These are phyloP conservation scores for Cheilosia variabilis DNA, from an alignment of 2,888 invertebrate species.

Conservation along the genomic window DNA sequence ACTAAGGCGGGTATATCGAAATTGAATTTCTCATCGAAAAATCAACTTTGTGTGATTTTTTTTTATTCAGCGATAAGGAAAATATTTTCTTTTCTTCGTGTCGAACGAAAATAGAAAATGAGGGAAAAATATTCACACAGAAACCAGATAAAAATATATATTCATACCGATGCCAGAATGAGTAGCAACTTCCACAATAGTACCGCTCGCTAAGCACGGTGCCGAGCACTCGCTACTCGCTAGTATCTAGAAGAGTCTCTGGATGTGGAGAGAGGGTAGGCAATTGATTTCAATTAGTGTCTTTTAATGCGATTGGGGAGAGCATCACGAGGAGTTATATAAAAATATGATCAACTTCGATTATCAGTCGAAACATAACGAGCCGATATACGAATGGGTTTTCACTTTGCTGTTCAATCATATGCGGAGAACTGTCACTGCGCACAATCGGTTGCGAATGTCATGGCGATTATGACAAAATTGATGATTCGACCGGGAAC, in stretches of 20 bases:
- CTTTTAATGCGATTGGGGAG: slow-evolving; percentile 41
- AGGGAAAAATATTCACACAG: slow-evolving; percentile 62
- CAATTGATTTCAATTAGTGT: slow-evolving; percentile 68
- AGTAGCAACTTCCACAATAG: slow-evolving; percentile 37
- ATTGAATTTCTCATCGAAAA: slow-evolving; percentile 49
- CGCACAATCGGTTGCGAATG: slow-evolving; percentile 28
- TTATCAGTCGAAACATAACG: not conserved
- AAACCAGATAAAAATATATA: slow-evolving; percentile 53
- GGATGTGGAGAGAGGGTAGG: not conserved
- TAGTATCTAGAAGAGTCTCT: not conserved
- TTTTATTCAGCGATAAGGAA: slow-evolving; percentile 61
- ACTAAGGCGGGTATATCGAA: slow-evolving; percentile 48
- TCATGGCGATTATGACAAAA: slow-evolving; percentile 26
- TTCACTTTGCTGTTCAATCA: not conserved
- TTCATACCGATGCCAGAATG: slow-evolving; percentile 42
- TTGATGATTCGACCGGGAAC: not conserved
- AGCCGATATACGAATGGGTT: too few species aligned
- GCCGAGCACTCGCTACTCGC: slow-evolving; percentile 7
- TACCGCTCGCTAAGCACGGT: not conserved
- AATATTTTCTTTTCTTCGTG: slow-evolving; percentile 15
- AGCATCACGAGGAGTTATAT: slow-evolving; percentile 16
- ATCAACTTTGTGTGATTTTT: not conserved
- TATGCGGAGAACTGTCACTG: slow-evolving; percentile 17
- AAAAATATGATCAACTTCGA: slow-evolving; percentile 18
- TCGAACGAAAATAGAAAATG: slow-evolving; percentile 71